These are phyloP conservation scores for Eptatretus atami DNA, from an alignment of 2,797 vertebrate species.

Conservation along the genomic window DNA sequence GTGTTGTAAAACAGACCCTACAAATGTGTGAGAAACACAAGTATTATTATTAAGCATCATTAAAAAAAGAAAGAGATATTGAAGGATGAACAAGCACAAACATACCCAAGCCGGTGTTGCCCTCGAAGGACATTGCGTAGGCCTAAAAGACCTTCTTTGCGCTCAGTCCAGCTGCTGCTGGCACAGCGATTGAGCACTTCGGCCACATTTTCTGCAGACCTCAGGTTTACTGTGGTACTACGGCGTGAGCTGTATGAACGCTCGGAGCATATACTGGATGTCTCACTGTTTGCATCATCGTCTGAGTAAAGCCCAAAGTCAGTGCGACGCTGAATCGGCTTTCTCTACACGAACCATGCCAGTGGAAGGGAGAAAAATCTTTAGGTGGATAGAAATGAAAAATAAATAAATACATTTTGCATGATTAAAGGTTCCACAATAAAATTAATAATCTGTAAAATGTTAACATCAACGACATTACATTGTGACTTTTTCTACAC, in stretches of 20 bases:
- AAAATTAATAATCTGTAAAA: too few species aligned
- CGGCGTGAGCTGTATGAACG: constrained; percentile 61
- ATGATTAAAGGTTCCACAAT: too few species aligned
- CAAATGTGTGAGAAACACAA: not conserved
- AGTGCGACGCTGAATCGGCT: constrained; percentile 48
- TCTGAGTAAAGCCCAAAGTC: constrained; percentile 74
- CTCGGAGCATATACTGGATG: constrained; percentile 75
- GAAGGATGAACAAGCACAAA: constrained; percentile 9
- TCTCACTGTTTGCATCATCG: constrained; percentile 70
- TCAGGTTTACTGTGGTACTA: constrained; percentile 70
- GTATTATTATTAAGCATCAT: constrained; percentile 10
- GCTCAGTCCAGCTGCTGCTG: constrained; percentile 90
- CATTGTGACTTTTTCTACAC: too few species aligned
- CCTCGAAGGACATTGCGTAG: constrained; percentile 54
- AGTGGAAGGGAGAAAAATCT: too few species aligned
- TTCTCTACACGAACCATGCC: constrained; percentile 24
- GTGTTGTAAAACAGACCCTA: constrained; percentile 4
- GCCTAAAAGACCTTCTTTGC: constrained; percentile 62
- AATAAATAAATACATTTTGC: too few species aligned
- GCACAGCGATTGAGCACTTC: constrained; percentile 94
- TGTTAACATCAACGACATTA: too few species aligned
- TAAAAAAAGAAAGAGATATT: constrained; percentile 9
- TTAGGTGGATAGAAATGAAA: too few species aligned
- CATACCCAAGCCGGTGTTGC: constrained; percentile 25
- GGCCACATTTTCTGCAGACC: constrained; percentile 48